Base-by-base conservation (phyloP, 1,140 invertebrate species). In the Colletes latitarsis region DNA sequence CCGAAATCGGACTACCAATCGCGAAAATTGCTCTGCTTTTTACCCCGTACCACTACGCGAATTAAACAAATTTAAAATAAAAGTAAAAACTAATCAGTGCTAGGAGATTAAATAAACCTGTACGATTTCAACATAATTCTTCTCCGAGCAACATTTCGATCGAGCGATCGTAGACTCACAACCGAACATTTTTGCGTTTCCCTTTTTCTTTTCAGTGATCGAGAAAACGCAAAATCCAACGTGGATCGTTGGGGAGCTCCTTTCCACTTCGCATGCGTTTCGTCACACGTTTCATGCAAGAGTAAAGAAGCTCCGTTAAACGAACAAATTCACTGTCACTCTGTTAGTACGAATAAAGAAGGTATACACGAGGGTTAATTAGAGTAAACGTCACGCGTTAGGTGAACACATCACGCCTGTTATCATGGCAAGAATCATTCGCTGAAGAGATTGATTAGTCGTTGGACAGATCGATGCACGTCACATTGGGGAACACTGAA, bases 31-130 rank as follows among this genome's bases (percentile, higher is more conserved):
- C 14, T 19, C 14, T 60, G 77, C 43, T 67, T 52, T 79, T 19
- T 57, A 49, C 6, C 6, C 41, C 70, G 46, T 21, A 2, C 30
- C 2, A 30, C 30, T 64, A 21, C 69, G 21, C 62, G 30, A 81
- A 77, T 85, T 85, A 81, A 85, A 85, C 68, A 58, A 62, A 15
- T 64, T 53, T 21, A 19, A 39, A 57, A 55, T 19, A 4, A 21
- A 49, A 58, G 60, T 30, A 39, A 30, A 39, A 4, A n/a, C 8
- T 68, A 21, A 19, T 8, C 10, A 49, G 19, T 2, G 2, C 1
- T 30, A 30, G 30, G 30, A n/a, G n/a, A 4, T 52, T 14, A 12
- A 49, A 52, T 30, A 30, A 30, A 30, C 1, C 30, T 30, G 2
- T 2, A 55, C 19, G 3, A 17, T 30, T 30, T 17, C 0, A 9